These are phyloP conservation scores for Cydia fagiglandana DNA, from an alignment of 1,140 invertebrate genomes.

Conservation along the genomic window DNA sequence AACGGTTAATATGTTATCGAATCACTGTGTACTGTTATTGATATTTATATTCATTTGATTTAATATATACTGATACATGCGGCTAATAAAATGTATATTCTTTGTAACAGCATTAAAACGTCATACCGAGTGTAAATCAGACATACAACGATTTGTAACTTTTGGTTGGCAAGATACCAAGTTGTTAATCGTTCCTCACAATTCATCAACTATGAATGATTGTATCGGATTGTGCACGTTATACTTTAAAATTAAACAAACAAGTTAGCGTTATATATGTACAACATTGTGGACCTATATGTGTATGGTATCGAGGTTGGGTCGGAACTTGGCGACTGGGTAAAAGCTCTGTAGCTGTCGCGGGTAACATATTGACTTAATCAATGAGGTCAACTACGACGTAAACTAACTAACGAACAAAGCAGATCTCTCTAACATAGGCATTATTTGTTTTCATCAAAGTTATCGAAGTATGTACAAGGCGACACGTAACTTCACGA, in stretches of 20 bases:
- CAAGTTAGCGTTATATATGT: neutral
- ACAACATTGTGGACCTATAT: neutral
- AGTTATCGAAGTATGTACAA: neutral
- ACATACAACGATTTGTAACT: conserved; percentile 36
- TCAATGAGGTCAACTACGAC: neutral
- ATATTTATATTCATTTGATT: neutral
- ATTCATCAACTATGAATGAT: conserved; percentile 35
- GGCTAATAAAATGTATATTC: conserved; percentile 23
- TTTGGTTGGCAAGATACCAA: conserved; percentile 36
- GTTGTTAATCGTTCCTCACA: conserved; percentile 33
- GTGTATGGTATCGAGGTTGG: neutral
- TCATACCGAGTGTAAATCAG: conserved; percentile 13
- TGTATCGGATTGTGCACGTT: conserved; percentile 4
- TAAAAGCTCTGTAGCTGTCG: neutral
- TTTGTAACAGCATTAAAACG: conserved; percentile 35
- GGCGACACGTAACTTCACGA: neutral
- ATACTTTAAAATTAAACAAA: neutral
- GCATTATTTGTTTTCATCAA: neutral
- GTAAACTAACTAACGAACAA: neutral
- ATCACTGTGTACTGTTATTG: conserved; percentile 14
- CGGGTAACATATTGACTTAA: neutral
- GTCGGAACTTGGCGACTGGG: neutral
- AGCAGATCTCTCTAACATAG: neutral
- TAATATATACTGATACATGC: conserved; percentile 6
- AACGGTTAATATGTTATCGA: conserved; percentile 8